Evolutionary conservation across 2,797 vertebrate species (phyloP), one percentile per base, ranked within the genome.

Genomic region (Tarsius wallacei): DNA sequence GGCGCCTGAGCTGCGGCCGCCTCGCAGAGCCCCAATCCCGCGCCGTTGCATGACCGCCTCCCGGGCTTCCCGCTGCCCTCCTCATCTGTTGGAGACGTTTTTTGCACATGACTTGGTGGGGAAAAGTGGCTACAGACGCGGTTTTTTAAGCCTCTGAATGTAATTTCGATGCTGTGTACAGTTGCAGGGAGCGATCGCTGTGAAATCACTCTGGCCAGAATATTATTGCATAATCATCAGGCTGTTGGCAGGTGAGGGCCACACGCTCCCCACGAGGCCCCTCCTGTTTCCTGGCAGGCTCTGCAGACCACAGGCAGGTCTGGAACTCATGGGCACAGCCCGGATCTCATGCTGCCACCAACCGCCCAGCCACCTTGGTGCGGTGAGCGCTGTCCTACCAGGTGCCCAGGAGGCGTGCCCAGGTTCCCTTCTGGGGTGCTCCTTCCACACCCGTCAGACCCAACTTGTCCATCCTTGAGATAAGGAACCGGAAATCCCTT

Each of bases 101-200:
- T 98, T 98, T 98, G 96, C 97, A 98, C 98, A 98, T 90, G 77
- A 85, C 96, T 98, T 98, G 97, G 93, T 97, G 98, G 96, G 96
- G 78, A 83, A 97, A 96, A 98, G 95, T 83, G 97, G 96, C 97
- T 98, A 97, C 83, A 89, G 19, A 87, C 98, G 42, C 42, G 42
- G 42, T 98, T 97, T 97, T 95, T 98, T 98, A 88, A 96, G 97
- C 97, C 97, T 98, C 98, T 98, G 98, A 99, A 99, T 99, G 98
- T 99, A 98, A 98, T 94, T 98, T 98, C 4, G 17, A 63, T 96
- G 82, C 92, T 96, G 70, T 94, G 74, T 91, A 82, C 53, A n/a
- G 28, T 97, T 96, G 94, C 98, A 97, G 97, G 97, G 94, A 97
- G 97, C 71, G 87, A 96, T 98, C 31, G 28, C 97, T 97, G 83